phyloP scores from a whole-genome alignment of 2,113 vertebrate genomes.

The Okapia johnstoni region DNA sequence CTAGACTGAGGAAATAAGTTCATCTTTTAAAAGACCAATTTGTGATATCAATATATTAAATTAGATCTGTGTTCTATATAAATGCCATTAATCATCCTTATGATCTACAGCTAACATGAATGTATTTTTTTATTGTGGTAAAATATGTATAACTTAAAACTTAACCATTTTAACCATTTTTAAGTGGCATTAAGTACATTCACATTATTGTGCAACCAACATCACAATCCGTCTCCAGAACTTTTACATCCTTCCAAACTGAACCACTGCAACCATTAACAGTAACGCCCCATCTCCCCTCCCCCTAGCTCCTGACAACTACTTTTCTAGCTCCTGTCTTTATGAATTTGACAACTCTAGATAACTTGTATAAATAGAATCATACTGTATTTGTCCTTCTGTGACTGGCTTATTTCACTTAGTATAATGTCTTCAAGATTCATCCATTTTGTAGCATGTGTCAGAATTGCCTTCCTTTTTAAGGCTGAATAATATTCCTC shows the following conservation, averaged over 20 bases:
- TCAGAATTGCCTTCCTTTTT: neutral
- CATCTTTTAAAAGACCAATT: neutral
- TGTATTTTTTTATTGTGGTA: constrained; percentile 4
- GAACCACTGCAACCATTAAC: neutral
- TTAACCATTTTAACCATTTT: neutral
- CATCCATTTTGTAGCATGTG: neutral
- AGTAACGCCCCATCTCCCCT: neutral
- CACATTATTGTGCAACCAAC: neutral
- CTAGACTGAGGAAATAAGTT: constrained; percentile 1
- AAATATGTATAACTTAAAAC: constrained; percentile 16
- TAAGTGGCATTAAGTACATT: neutral
- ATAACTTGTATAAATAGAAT: neutral
- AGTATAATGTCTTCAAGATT: neutral
- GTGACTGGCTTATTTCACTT: neutral
- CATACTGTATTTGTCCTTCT: neutral
- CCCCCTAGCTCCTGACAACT: neutral
- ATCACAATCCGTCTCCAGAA: neutral
- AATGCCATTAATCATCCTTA: neutral
- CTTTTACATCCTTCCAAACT: neutral
- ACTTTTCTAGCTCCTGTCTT: neutral
- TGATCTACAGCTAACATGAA: neutral
- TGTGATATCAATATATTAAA: constrained; percentile 22
- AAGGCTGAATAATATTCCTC: neutral
- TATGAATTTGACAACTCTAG: neutral
- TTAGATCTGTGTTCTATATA: neutral